Evolutionary conservation across 2,797 vertebrate genomes (phyloP).

Genomic region (Tympanoctomys barrerae): DNA sequence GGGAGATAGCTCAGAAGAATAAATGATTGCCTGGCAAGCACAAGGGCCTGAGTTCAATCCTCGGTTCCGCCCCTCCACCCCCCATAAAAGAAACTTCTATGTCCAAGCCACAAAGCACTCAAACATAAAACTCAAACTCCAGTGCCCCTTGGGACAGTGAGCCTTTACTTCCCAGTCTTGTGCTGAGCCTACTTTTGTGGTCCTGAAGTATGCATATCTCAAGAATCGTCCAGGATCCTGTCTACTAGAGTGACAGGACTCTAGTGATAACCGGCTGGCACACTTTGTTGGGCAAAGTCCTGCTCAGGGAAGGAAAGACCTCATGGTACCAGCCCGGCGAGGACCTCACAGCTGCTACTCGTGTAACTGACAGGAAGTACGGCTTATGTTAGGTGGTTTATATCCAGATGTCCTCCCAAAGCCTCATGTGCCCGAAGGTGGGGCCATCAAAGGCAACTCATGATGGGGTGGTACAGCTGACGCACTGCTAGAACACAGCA

Average conservation of each 20-base stretch:
- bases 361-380: rapidly evolving
- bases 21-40: too few species aligned
- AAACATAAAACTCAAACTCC: background rate
- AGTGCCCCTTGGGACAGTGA: background rate
- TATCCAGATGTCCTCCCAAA: background rate
- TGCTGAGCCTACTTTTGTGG: background rate
- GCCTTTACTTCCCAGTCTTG: background rate
- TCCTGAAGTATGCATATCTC: background rate
- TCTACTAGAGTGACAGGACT: rapidly evolving
- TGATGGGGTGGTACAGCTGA: background rate
- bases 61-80: too few species aligned
- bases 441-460: background rate
- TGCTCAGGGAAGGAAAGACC: background rate
- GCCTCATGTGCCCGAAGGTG: background rate
- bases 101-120: background rate
- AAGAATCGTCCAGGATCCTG: background rate
- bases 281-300: background rate
- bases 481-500: background rate
- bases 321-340: rapidly evolving
- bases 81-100: background rate
- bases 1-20: too few species aligned
- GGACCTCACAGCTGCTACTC: background rate
- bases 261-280: background rate
- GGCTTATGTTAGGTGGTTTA: background rate
- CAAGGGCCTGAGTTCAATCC: too few species aligned